These are phyloP conservation scores for Tetrao urogallus DNA, from an alignment of 2,113 vertebrate genomes.

Conservation along the genomic window DNA sequence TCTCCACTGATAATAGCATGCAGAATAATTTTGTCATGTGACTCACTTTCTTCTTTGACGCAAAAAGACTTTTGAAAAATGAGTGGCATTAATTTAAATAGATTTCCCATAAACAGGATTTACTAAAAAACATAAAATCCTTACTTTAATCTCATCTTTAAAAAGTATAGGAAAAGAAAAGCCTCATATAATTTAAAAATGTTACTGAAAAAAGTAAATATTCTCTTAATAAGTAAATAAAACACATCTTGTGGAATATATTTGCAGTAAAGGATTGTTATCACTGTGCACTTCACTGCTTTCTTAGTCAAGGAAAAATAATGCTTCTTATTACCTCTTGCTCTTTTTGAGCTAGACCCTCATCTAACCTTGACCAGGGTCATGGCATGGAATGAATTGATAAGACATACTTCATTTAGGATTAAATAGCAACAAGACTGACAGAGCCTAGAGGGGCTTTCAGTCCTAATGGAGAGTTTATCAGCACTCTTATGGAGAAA, in stretches of 20 bases:
- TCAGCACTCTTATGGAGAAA: neutral
- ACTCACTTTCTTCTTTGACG: conserved; percentile 58
- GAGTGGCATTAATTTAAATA: conserved; percentile 54
- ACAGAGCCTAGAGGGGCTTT: conserved; percentile 26
- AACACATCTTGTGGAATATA: neutral
- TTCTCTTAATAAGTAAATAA: neutral
- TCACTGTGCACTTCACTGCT: neutral
- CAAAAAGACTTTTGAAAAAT: conserved; percentile 39
- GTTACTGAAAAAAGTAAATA: conserved; percentile 27
- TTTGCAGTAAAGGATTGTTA: conserved; percentile 1
- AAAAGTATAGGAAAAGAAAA: conserved; percentile 6
- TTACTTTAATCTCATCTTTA: conserved; percentile 54
- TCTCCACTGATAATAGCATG: conserved; percentile 43
- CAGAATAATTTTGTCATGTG: conserved; percentile 43
- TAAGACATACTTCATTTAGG: conserved; percentile 59
- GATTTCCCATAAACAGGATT: conserved; percentile 50
- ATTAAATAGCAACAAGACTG: conserved; percentile 48
- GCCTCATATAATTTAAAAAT: neutral
- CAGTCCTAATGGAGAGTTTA: conserved; percentile 13
- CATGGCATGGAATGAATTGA: conserved; percentile 44
- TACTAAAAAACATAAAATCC: neutral
- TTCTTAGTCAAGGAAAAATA: neutral
- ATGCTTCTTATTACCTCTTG: neutral
- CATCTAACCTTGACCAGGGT: conserved; percentile 49
- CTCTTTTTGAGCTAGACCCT: neutral